Evolutionary conservation across 2,888 invertebrate species (phyloP).

Genomic region (Apamea anceps): DNA sequence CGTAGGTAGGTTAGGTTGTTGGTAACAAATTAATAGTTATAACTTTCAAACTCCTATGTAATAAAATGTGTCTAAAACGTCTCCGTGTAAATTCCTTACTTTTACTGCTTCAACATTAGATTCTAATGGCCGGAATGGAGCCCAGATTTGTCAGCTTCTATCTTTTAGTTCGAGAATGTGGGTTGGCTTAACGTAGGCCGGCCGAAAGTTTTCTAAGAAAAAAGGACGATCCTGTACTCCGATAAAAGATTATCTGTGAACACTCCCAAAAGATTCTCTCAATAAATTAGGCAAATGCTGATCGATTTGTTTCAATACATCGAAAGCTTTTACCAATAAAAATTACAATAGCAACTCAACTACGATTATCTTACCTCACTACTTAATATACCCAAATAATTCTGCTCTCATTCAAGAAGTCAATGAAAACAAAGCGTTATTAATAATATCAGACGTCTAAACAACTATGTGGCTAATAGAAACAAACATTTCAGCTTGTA

Average conservation of each 20-base stretch:
- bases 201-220: neutral
- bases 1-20: neutral
- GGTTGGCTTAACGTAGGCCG: slow-evolving; percentile 14
- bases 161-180: slow-evolving; percentile 5
- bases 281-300: slow-evolving; percentile 5
- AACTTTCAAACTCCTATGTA: neutral
- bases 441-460: slow-evolving; percentile 40
- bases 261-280: neutral
- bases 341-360: neutral
- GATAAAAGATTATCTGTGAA: slow-evolving; percentile 15
- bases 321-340: neutral
- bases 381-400: slow-evolving; percentile 22
- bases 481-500: slow-evolving; percentile 45
- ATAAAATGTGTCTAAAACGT: neutral
- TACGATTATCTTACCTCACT: neutral
- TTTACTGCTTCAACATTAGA: neutral
- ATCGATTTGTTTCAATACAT: neutral
- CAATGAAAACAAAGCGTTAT: slow-evolving; percentile 43
- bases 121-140: slow-evolving; percentile 4
- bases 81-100: neutral
- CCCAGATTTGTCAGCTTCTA: slow-evolving; percentile 20
- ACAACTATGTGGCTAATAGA: slow-evolving; percentile 38
- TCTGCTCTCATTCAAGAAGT: slow-evolving; percentile 26
- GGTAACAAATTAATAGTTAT: neutral
- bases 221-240: neutral